Evolutionary conservation across 2,113 vertebrate genomes (phyloP).

Genomic region (Maccullochella peelii): DNA sequence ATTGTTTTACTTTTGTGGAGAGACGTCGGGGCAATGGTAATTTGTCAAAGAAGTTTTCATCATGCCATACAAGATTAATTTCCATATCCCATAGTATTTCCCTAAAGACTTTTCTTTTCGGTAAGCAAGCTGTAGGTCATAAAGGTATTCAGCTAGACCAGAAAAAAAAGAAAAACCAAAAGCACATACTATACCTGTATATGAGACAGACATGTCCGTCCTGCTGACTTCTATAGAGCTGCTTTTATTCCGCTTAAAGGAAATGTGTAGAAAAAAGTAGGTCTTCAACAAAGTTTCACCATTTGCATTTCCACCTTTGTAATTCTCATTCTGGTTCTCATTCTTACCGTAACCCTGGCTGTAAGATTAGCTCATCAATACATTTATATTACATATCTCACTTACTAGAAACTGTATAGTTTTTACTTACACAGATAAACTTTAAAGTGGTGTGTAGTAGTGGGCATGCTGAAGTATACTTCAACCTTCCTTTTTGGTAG

Average conservation of each 20-base stretch:
- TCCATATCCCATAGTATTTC: slow-evolving; percentile 80
- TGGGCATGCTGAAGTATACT: background rate
- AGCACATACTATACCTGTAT: slow-evolving; percentile 14
- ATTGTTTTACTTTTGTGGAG: slow-evolving; percentile 77
- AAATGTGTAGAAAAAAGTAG: slow-evolving; percentile 38
- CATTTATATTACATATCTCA: background rate
- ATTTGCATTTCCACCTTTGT: slow-evolving; percentile 28
- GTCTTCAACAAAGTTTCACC: slow-evolving; percentile 35
- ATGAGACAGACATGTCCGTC: slow-evolving; percentile 43
- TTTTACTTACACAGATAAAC: background rate
- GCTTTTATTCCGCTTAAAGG: slow-evolving; percentile 13
- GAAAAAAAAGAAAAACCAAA: slow-evolving; percentile 28
- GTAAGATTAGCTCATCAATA: background rate
- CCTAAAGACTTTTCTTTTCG: slow-evolving; percentile 80
- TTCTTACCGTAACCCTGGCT: background rate
- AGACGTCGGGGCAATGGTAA: slow-evolving; percentile 79
- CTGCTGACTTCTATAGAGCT: slow-evolving; percentile 7
- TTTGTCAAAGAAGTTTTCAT: slow-evolving; percentile 84
- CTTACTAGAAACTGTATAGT: background rate
- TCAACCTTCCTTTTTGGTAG: background rate
- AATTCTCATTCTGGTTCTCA: background rate
- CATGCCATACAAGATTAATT: slow-evolving; percentile 83
- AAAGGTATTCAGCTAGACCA: slow-evolving; percentile 61
- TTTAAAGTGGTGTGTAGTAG: background rate
- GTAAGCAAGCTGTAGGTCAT: slow-evolving; percentile 77